These are phyloP conservation scores for Muraenolepis orangiensis DNA, from an alignment of 2,797 vertebrate species.

Conservation along the genomic window DNA sequence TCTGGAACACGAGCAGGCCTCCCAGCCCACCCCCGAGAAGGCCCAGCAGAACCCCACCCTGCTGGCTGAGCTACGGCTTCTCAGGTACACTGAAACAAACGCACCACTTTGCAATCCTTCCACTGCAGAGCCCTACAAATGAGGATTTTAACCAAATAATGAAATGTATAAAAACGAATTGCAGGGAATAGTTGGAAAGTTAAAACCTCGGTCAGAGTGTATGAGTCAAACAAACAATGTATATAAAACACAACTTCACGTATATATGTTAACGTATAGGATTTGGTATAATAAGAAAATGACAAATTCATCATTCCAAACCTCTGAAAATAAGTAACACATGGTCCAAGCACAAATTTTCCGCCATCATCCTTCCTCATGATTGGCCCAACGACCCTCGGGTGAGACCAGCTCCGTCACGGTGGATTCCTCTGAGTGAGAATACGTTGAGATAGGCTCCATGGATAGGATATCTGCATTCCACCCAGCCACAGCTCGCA, in stretches of 20 bases:
- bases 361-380: neutral
- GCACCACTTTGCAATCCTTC: neutral
- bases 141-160: neutral
- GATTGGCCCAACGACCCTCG: neutral
- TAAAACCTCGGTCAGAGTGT: neutral
- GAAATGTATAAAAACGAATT: neutral
- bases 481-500: neutral
- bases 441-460: neutral
- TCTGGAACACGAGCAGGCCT: slow-evolving; percentile 93
- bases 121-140: neutral
- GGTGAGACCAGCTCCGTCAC: neutral
- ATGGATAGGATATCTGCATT: neutral
- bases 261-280: neutral
- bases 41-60: slow-evolving; percentile 92
- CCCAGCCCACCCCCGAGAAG: slow-evolving; percentile 84
- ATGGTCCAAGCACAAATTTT: neutral
- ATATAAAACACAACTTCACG: too few relatives aligned
- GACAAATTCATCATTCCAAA: neutral
- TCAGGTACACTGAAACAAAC: slow-evolving; percentile 73
- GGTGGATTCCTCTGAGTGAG: neutral
- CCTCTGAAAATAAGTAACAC: neutral
- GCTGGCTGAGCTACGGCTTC: slow-evolving; percentile 87
- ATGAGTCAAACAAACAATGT: neutral
- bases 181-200: too few relatives aligned
- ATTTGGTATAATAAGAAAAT: neutral